Percentiles rank a stretch among this genome's conserved stretches.
These are phyloP conservation scores for Artibeus lituratus DNA, from an alignment of 2,797 vertebrate species.

Conservation along the genomic window DNA sequence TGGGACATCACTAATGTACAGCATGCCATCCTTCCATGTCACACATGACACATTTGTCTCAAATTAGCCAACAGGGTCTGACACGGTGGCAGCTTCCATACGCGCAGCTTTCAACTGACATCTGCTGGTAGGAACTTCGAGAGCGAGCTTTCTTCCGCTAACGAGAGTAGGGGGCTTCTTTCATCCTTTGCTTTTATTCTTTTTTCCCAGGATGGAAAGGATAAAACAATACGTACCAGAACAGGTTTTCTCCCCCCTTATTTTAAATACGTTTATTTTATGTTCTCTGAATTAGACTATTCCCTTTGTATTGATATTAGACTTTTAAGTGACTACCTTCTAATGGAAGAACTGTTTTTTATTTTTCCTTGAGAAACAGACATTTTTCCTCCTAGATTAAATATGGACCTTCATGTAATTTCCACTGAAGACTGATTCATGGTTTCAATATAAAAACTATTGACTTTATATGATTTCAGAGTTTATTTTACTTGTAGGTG, in stretches of 20 bases:
- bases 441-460: neutral
- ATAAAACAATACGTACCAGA: constrained; percentile 86
- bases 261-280: constrained; percentile 83
- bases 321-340: constrained; percentile 63
- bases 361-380: constrained; percentile 69
- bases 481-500: neutral
- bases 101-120: constrained; percentile 88
- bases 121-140: constrained; percentile 86
- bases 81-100: constrained; percentile 86
- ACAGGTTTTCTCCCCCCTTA: neutral
- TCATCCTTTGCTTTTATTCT: constrained; percentile 80
- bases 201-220: constrained; percentile 82
- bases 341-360: constrained; percentile 46
- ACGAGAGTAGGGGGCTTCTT: constrained; percentile 86
- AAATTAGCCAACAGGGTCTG: constrained; percentile 94
- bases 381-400: neutral
- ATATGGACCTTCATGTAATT: neutral
- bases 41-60: constrained; percentile 91
- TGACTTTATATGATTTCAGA: neutral
- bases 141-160: constrained; percentile 87
- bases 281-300: constrained; percentile 73
- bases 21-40: constrained; percentile 90
- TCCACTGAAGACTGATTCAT: neutral
- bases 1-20: constrained; percentile 93
- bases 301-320: constrained; percentile 72